These are phyloP conservation scores for Dolichallabes microphthalmus DNA, from an alignment of 2,113 vertebrate species.

Conservation along the genomic window DNA sequence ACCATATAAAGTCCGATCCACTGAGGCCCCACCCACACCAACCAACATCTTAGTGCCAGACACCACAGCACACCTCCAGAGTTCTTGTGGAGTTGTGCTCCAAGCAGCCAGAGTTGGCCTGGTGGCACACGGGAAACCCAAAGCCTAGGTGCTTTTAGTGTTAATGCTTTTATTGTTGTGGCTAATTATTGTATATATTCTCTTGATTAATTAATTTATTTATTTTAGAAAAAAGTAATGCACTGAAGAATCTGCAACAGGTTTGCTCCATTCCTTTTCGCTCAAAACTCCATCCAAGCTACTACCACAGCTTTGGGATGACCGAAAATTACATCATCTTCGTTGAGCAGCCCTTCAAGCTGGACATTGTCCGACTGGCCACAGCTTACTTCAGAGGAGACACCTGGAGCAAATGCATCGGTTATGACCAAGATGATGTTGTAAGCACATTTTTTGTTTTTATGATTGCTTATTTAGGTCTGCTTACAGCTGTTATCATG, in stretches of 20 bases:
- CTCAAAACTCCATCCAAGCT: conserved; percentile 83
- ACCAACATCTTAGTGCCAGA: no score
- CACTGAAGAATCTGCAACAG: conserved; percentile 73
- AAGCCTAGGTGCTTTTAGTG: no score
- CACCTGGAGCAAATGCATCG: conserved; percentile 88
- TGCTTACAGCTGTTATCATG: not conserved
- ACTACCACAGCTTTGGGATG: conserved; percentile 94
- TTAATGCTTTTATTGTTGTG: no score
- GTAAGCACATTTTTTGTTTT: conserved; percentile 63
- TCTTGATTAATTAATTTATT: not conserved
- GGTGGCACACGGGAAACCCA: no score
- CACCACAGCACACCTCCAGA: no score
- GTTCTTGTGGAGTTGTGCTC: no score
- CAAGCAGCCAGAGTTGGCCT: no score
- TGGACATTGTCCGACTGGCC: conserved; percentile 85
- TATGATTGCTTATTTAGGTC: not conserved
- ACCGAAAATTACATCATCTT: conserved; percentile 87
- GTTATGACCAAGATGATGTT: conserved; percentile 76
- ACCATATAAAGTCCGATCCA: no score
- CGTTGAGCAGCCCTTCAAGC: conserved; percentile 85
- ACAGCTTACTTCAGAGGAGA: conserved; percentile 83
- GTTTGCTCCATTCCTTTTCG: conserved; percentile 79
- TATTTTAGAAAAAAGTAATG: conserved; percentile 52
- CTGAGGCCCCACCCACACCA: no score
- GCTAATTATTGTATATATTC: not conserved